These are phyloP conservation scores for Muscina levida DNA, from an alignment of 2,888 invertebrate species.

Conservation along the genomic window DNA sequence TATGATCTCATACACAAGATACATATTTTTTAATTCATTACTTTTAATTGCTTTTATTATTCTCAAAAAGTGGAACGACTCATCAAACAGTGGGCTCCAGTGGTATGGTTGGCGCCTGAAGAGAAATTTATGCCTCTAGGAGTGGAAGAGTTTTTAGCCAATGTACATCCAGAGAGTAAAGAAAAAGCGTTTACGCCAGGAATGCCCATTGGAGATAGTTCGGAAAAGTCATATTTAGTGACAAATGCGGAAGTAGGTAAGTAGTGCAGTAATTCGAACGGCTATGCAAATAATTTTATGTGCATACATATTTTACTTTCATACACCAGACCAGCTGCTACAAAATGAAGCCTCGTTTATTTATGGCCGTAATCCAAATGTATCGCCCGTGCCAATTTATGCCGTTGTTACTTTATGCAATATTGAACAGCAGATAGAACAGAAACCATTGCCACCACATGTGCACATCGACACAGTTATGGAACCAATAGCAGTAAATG, in stretches of 20 bases:
- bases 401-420: slow-evolving; percentile 82
- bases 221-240: slow-evolving; percentile 80
- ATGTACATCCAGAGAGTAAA: slow-evolving; percentile 81
- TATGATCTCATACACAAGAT: too few relatives aligned
- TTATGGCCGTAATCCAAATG: slow-evolving; percentile 82
- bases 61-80: slow-evolving; percentile 80
- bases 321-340: slow-evolving; percentile 74
- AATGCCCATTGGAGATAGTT: slow-evolving; percentile 75
- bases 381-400: slow-evolving; percentile 82
- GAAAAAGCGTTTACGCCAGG: slow-evolving; percentile 71
- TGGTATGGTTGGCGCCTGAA: slow-evolving; percentile 85
- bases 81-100: slow-evolving; percentile 84
- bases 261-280: slow-evolving; percentile 45
- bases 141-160: slow-evolving; percentile 83
- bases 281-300: not conserved
- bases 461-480: not conserved
- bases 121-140: slow-evolving; percentile 84
- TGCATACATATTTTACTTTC: not conserved
- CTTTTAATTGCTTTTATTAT: too few relatives aligned
- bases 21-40: too few relatives aligned
- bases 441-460: slow-evolving; percentile 10
- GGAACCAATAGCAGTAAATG: not conserved
- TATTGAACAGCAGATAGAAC: slow-evolving; percentile 28
- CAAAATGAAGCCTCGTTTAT: slow-evolving; percentile 81
- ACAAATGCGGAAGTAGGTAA: slow-evolving; percentile 81